Evolutionary conservation across 92 coral and sea anemone genomes (phyloP).

Genomic region (Actinostola sp.): DNA sequence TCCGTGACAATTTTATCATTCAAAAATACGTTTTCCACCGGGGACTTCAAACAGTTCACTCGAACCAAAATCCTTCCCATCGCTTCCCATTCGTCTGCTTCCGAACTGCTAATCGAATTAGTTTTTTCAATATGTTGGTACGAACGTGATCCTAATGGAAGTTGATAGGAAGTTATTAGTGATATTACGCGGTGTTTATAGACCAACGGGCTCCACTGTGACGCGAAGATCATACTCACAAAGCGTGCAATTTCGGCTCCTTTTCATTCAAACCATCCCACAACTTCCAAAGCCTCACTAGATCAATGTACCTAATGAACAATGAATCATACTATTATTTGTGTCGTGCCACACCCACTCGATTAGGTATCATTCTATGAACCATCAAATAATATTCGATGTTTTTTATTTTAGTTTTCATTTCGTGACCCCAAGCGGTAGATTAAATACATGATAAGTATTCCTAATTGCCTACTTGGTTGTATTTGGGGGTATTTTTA

Average conservation of each 20-base stretch:
- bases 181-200: slow-evolving; percentile 18
- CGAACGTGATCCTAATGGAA: slow-evolving; percentile 17
- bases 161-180: slow-evolving; percentile 16
- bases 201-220: slow-evolving; percentile 25
- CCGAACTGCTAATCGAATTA: slow-evolving; percentile 31
- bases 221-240: slow-evolving; percentile 1
- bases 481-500: neutral
- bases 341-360: neutral
- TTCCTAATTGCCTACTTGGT: neutral
- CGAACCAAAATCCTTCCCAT: neutral
- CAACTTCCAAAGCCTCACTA: neutral
- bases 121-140: neutral
- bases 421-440: slow-evolving; percentile 3
- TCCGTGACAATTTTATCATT: neutral
- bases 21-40: neutral
- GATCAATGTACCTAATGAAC: neutral
- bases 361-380: too few species aligned
- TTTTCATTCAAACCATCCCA: neutral
- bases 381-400: neutral
- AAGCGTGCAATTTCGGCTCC: neutral
- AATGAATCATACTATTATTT: neutral
- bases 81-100: slow-evolving; percentile 25
- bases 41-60: neutral
- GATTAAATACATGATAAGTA: neutral
- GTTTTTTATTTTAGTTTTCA: neutral